These are phyloP conservation scores for Typhlichthys subterraneus DNA, from an alignment of 2,797 vertebrate species.

Conservation along the genomic window DNA sequence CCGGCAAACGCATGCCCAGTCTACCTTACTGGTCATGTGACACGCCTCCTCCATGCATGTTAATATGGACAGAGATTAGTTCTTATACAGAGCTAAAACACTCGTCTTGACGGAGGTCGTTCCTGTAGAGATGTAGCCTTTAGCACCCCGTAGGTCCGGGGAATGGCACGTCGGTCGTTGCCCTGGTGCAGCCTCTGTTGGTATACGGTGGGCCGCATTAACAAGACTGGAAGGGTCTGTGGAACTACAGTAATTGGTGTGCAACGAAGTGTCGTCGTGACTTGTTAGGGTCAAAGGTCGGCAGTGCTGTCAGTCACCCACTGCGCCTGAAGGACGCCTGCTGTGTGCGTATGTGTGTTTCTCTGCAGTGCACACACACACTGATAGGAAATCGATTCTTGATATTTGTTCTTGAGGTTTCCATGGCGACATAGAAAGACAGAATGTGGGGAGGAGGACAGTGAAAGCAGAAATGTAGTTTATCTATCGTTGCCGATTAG, in stretches of 20 bases:
- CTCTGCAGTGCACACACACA: neutral
- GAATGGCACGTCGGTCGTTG: conserved; percentile 19
- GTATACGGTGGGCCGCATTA: neutral
- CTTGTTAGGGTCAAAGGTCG: neutral
- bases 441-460: too few relatives aligned
- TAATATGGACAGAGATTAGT: too few relatives aligned
- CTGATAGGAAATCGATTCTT: too few relatives aligned
- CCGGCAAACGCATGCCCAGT: too few relatives aligned
- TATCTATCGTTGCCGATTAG: too few relatives aligned
- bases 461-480: too few relatives aligned
- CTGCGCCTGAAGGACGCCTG: conserved; percentile 19
- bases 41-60: too few relatives aligned
- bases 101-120: neutral
- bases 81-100: neutral
- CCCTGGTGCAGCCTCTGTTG: conserved; percentile 5
- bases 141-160: conserved; percentile 17
- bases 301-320: neutral
- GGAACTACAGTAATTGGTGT: neutral
- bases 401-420: too few relatives aligned
- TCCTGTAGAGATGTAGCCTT: neutral
- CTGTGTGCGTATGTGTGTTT: neutral
- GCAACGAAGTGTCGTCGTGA: neutral
- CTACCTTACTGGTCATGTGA: too few relatives aligned
- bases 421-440: too few relatives aligned
- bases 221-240: neutral